Conservation (phyloP, 2,888 invertebrate genomes). For the Idaea aversata region DNA sequence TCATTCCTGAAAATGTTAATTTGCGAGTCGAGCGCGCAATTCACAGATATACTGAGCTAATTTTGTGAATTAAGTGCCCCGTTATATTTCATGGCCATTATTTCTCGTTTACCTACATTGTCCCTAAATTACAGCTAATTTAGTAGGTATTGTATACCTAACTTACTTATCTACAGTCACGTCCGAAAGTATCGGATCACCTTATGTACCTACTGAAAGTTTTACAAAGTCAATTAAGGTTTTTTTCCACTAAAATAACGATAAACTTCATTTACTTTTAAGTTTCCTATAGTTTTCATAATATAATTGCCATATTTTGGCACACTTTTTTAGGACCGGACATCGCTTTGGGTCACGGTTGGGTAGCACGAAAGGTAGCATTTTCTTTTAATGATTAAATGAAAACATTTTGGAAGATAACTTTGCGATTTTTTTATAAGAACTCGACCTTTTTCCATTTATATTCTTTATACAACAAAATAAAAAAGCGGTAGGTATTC, state of each 20-base stretch:
- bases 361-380: no score
- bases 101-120: slow-evolving; percentile 5
- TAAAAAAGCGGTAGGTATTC: no score
- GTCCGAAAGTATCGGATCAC: not conserved
- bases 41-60: slow-evolving; percentile 27
- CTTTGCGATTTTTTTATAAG: no score
- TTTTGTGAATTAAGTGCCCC: slow-evolving; percentile 25
- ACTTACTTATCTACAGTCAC: not conserved
- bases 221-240: not conserved
- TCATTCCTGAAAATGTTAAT: not conserved
- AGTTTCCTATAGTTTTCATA: no score
- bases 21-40: not conserved
- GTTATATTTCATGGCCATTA: slow-evolving; percentile 22
- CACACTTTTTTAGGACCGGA: no score
- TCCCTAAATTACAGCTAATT: not conserved
- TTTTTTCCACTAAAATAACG: not conserved
- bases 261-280: no score
- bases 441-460: no score
- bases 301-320: no score
- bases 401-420: no score
- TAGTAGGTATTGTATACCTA: not conserved
- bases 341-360: no score
- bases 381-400: no score
- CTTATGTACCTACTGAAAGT: not conserved
- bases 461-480: no score